Conservation (phyloP, 2,113 vertebrate genomes). For the Microcebus tavaratra region DNA sequence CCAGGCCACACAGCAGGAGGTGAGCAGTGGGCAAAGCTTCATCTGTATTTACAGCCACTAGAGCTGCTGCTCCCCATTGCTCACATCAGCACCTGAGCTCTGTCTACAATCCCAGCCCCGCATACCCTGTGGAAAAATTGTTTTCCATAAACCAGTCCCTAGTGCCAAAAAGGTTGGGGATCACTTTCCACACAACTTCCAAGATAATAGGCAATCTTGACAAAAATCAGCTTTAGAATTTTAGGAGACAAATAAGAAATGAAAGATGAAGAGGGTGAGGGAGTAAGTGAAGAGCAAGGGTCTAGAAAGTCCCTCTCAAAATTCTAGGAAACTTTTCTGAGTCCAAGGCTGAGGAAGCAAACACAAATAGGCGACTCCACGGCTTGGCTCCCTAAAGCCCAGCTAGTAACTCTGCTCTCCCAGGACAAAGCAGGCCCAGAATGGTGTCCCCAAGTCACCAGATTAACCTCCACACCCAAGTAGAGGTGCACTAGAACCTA, state of each 20-base stretch:
- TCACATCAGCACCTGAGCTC: no score
- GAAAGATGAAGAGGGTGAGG: not conserved
- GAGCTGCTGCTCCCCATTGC: no score
- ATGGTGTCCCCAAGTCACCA: not conserved
- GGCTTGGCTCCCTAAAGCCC: not conserved
- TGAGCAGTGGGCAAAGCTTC: no score
- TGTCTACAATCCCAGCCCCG: no score
- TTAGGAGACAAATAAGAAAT: not conserved
- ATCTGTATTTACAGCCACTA: no score
- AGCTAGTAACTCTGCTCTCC: not conserved
- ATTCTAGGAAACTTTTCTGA: constrained; percentile 17
- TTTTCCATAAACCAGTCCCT: no score
- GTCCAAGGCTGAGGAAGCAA: not conserved
- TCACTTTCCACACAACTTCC: not conserved
- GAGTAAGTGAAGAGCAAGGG: not conserved
- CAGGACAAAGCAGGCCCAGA: not conserved
- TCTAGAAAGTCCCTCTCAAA: not conserved
- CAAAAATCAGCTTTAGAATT: constrained; percentile 15
- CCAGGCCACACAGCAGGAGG: no score
- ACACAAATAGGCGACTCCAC: not conserved
- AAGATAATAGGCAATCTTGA: not conserved
- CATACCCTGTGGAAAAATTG: no score
- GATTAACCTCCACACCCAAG: not conserved
- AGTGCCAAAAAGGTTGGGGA: no score
- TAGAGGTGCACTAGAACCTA: not conserved